These are phyloP conservation scores for Icerya purchasi DNA, from an alignment of 2,888 invertebrate species.

Conservation along the genomic window DNA sequence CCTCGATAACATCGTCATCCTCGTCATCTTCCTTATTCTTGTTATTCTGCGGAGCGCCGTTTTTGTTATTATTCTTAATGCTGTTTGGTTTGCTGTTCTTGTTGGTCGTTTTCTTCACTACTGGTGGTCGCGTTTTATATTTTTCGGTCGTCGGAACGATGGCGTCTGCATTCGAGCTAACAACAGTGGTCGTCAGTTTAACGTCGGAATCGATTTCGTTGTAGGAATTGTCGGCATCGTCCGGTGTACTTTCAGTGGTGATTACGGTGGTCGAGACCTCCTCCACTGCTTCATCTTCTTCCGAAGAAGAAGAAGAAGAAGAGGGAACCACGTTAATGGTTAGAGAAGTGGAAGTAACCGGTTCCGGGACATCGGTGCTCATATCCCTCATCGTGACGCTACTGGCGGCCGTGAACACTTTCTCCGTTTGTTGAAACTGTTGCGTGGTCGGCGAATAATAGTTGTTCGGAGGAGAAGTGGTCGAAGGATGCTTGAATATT, in stretches of 20 bases:
- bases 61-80: background rate
- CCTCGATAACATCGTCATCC: constrained; percentile 1
- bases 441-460: constrained; percentile 13
- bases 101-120: background rate
- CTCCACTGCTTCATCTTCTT: background rate
- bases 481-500: background rate
- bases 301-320: constrained; percentile 1
- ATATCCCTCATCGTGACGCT: constrained; percentile 10
- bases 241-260: constrained; percentile 6
- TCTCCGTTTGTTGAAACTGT: constrained; percentile 12
- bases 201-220: constrained; percentile 10
- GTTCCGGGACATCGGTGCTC: constrained; percentile 12
- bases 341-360: constrained; percentile 19
- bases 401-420: constrained; percentile 10
- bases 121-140: background rate
- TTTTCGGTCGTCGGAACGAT: constrained; percentile 1
- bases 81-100: background rate
- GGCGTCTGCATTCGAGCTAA: background rate
- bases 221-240: constrained; percentile 8
- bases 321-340: constrained; percentile 18
- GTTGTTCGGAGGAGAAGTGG: background rate
- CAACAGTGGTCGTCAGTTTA: constrained; percentile 6
- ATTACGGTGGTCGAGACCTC: constrained; percentile 1
- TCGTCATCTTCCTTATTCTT: constrained; percentile 6
- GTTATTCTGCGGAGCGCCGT: background rate